Conservation (phyloP, 2,797 vertebrate species). For the Eremophila alpestris region DNA sequence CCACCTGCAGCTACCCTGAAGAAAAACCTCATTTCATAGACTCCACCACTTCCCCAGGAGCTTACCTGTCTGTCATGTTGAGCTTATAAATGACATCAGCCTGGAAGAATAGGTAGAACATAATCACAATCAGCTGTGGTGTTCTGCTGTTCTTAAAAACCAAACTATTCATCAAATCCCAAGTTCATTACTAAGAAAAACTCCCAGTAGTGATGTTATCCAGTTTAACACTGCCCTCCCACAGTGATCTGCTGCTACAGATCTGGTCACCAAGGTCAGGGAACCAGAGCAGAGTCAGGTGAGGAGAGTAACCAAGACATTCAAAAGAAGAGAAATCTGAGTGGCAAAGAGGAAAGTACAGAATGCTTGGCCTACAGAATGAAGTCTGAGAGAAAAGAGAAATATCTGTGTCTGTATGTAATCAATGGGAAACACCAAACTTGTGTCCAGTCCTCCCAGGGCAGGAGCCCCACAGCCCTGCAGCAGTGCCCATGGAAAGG, state of each 20-base stretch:
- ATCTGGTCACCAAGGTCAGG: neutral
- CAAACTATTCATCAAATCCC: neutral
- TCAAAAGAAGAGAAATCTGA: neutral
- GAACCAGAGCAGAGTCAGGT: neutral
- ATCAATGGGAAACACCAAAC: neutral
- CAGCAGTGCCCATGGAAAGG: neutral
- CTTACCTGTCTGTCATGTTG: conserved; percentile 98
- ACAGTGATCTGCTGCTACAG: neutral
- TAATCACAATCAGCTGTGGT: conserved; percentile 48
- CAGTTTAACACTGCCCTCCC: neutral
- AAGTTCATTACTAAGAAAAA: neutral
- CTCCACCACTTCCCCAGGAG: neutral
- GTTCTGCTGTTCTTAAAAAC: neutral
- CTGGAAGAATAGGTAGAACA: conserved; percentile 78
- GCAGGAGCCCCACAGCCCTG: neutral
- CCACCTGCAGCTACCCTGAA: neutral
- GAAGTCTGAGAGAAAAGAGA: neutral
- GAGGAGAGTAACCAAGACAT: neutral
- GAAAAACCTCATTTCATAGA: neutral
- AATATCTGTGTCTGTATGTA: neutral
- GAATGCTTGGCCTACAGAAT: neutral
- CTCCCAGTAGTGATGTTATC: neutral
- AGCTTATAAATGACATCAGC: conserved; percentile 99
- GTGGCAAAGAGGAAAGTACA: neutral
- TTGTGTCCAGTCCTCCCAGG: neutral